phyloP scores from a whole-genome alignment of 2,113 vertebrate genomes.

The Turdus rufiventris region DNA sequence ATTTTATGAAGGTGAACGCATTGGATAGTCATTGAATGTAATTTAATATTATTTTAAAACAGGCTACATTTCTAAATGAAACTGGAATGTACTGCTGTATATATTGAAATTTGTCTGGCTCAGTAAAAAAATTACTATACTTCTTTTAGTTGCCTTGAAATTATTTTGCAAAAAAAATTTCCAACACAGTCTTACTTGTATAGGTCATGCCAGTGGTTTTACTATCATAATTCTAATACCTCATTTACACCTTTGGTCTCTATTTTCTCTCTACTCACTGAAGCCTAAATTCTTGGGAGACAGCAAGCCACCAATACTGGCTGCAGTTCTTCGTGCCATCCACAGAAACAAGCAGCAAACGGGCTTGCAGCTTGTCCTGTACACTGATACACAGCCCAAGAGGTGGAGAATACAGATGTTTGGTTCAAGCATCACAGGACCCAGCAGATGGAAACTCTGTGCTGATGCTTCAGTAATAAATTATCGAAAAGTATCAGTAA shows the following conservation, averaged over 20 bases:
- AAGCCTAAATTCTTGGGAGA: constrained; percentile 75
- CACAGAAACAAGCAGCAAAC: constrained; percentile 54
- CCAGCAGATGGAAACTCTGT: constrained; percentile 77
- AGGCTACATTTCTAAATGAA: background rate
- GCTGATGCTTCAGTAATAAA: constrained; percentile 74
- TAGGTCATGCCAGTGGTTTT: background rate
- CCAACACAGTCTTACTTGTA: background rate
- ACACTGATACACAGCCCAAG: constrained; percentile 52
- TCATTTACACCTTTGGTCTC: background rate
- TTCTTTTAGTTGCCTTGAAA: background rate
- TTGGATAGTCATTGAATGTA: background rate
- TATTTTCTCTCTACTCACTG: background rate
- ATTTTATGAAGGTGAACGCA: background rate
- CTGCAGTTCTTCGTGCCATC: constrained; percentile 72
- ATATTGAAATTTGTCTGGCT: background rate
- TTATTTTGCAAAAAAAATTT: background rate
- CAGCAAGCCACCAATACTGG: constrained; percentile 59
- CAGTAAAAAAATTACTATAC: background rate
- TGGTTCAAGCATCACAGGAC: constrained; percentile 65
- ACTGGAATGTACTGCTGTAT: background rate
- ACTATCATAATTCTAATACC: background rate
- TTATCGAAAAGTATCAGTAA: constrained; percentile 73
- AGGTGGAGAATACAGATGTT: constrained; percentile 74
- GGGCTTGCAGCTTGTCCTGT: constrained; percentile 73
- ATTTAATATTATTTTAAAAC: background rate